Evolutionary conservation across 2,888 invertebrate genomes (phyloP).

Genomic region (Drosophila monieri): DNA sequence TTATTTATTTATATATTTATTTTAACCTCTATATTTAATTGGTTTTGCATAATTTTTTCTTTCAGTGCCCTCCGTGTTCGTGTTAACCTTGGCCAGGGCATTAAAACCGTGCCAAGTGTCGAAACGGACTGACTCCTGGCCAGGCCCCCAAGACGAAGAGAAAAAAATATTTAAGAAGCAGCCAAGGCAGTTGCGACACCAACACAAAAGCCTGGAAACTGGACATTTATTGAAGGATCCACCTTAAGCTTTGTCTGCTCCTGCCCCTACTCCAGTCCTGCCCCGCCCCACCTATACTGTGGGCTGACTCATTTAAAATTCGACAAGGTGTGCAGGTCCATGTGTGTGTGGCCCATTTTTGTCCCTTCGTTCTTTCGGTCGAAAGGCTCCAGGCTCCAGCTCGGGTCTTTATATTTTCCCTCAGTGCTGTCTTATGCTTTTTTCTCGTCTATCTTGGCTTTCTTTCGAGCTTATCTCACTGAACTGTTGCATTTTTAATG

Average conservation of each 20-base stretch:
- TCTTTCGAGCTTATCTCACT: conserved; percentile 60
- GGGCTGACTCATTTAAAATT: conserved; percentile 65
- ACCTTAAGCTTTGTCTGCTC: conserved; percentile 10
- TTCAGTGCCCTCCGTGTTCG: conserved; percentile 19
- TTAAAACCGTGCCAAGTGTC: conserved; percentile 76
- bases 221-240: conserved; percentile 41
- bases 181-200: conserved; percentile 12
- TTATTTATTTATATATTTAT: not conserved
- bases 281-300: conserved; percentile 15
- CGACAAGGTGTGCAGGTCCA: conserved; percentile 48
- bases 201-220: conserved; percentile 22
- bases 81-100: conserved; percentile 71
- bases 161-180: conserved; percentile 10
- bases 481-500: conserved; percentile 76
- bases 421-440: not conserved
- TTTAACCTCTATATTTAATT: not conserved
- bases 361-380: conserved; percentile 10
- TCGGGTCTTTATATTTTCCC: not conserved
- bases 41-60: not conserved
- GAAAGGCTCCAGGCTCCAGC: conserved; percentile 9
- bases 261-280: conserved; percentile 5
- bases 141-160: conserved; percentile 27
- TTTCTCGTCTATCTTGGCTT: conserved; percentile 19
- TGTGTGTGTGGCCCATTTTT: conserved; percentile 35
- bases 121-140: conserved; percentile 23